Base-by-base conservation (phyloP, 2,888 invertebrate genomes). In the Tuta absoluta region DNA sequence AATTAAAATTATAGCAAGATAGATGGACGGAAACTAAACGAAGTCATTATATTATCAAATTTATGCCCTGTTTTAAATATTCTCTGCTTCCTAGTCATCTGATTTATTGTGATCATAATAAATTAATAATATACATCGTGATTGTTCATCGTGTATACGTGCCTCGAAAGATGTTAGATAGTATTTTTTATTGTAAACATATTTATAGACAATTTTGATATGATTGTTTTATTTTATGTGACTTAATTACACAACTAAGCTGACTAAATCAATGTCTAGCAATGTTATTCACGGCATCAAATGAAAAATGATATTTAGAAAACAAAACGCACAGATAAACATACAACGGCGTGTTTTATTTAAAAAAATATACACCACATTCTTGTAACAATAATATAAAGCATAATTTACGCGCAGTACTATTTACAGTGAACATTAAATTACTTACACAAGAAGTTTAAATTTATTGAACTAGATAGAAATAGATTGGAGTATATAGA, bases 331-430 rank as follows among this genome's bases (percentile, higher is more conserved):
- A 63, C 38, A 58, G 67, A 65, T 68, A 63, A 84, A 83, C 80
- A 77, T 80, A 77, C 74, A 83, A 83, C 80, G 77, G 78, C 68
- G 71, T 73, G 71, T 86, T 87, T 86, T 82, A 80, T 86, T 85
- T 86, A 75, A 86, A 86, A 62, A 87, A 88, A 87, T 88, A 86
- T 86, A 86, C 85, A 85, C 80, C 80, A 78, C 77, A 79, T 17
- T 85, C 77, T 81, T 82, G 77, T 81, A 85, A 86, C 83, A 83
- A 79, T 45, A 17, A 56, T 56, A 33, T 24, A 24, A 38, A 19
- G 58, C 58, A 59, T 60, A 45, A 17, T 23, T 49, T 61, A 61
- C 49, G 60, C 45, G 24, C 60, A 45, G 45, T 48, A 23, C 45
- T 48, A 59, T 59, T 4, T 56, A 56, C 56, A 56, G 12, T 51